Conservation (phyloP, 2,113 vertebrate genomes). For the Chitala chitala region DNA sequence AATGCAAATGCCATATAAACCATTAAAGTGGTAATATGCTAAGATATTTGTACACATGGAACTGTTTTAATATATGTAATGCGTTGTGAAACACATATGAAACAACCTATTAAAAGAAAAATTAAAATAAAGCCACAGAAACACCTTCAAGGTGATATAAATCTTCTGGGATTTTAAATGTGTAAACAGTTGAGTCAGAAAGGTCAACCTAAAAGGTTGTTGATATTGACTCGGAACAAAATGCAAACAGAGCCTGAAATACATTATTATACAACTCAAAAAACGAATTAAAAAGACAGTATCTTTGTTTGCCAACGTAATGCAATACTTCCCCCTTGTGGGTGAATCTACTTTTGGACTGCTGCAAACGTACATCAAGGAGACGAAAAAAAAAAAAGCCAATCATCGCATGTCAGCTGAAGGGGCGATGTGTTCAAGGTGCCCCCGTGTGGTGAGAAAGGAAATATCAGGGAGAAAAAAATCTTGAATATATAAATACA, state of each 20-base stretch:
- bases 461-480: no score
- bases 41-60: background rate
- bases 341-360: background rate
- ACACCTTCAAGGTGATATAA: slow-evolving; percentile 26
- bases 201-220: slow-evolving; percentile 41
- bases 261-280: background rate
- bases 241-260: slow-evolving; percentile 23
- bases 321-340: slow-evolving; percentile 11
- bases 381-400: background rate
- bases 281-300: background rate
- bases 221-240: slow-evolving; percentile 27
- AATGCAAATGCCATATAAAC: background rate
- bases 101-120: slow-evolving; percentile 11
- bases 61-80: background rate
- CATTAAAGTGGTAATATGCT: background rate
- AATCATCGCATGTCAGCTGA: background rate
- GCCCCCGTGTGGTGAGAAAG: background rate
- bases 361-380: no score
- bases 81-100: background rate
- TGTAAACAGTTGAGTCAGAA: slow-evolving; percentile 36
- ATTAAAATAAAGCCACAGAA: slow-evolving; percentile 23
- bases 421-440: background rate
- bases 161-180: slow-evolving; percentile 32
- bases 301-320: background rate
- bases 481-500: background rate